These are phyloP conservation scores for Dicranocentrus wangi DNA, from an alignment of 2,888 invertebrate species.

Conservation along the genomic window DNA sequence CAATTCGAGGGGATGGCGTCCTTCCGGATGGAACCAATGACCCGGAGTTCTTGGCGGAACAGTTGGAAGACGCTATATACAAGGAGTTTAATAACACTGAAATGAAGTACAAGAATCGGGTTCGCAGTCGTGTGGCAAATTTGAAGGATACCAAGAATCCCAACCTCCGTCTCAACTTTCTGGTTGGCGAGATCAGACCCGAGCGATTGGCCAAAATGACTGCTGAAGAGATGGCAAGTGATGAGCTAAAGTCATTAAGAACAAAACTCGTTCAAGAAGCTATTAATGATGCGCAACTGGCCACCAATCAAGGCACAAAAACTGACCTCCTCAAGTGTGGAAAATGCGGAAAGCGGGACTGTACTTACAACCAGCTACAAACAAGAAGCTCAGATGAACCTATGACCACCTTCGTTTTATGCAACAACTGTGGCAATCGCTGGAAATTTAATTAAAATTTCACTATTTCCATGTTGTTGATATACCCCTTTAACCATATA, in stretches of 20 bases:
- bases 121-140: constrained; percentile 97
- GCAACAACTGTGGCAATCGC: constrained; percentile 97
- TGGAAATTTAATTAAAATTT: constrained; percentile 96
- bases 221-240: constrained; percentile 99
- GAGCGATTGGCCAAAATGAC: constrained; percentile 93
- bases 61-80: constrained; percentile 93
- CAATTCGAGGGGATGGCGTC: constrained; percentile 82
- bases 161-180: constrained; percentile 90
- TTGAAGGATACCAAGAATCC: constrained; percentile 97
- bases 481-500: no score
- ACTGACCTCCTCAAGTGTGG: constrained; percentile 98
- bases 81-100: constrained; percentile 94
- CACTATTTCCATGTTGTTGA: no score
- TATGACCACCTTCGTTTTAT: constrained; percentile 96
- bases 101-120: constrained; percentile 95
- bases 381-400: constrained; percentile 99
- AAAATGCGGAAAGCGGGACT: constrained; percentile 96
- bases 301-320: constrained; percentile 93
- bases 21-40: constrained; percentile 83
- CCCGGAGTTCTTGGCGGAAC: constrained; percentile 90
- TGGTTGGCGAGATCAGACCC: constrained; percentile 89
- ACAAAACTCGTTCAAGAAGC: constrained; percentile 97
- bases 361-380: constrained; percentile 99
- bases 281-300: constrained; percentile 98
- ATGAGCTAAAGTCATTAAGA: constrained; percentile 94